phyloP scores from a whole-genome alignment of 2,113 vertebrate species.

The Mastomys coucha region DNA sequence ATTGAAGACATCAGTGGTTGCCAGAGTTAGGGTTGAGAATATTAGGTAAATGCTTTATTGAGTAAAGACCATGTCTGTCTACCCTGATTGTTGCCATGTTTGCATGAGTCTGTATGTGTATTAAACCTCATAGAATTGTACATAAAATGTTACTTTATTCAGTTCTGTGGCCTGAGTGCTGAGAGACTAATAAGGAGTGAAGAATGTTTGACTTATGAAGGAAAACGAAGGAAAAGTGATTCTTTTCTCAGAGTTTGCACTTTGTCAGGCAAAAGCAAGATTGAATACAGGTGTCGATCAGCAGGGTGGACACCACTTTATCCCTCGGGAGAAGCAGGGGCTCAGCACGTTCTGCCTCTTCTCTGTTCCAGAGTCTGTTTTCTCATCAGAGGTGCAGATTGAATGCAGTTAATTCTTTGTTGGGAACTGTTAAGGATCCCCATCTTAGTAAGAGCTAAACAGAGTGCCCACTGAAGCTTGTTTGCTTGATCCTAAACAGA shows the following conservation, averaged over 20 bases:
- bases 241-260: background rate
- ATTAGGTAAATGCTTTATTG: background rate
- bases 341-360: background rate
- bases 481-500: background rate
- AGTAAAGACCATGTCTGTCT: background rate
- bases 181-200: background rate
- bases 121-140: background rate
- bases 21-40: background rate
- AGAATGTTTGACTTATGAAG: background rate
- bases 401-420: background rate
- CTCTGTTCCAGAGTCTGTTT: background rate
- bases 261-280: background rate
- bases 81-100: background rate
- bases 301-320: background rate
- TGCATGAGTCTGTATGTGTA: background rate
- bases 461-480: background rate
- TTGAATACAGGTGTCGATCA: background rate
- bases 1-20: background rate
- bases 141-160: slow-evolving; percentile 25
- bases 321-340: background rate
- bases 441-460: background rate
- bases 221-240: background rate
- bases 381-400: background rate
- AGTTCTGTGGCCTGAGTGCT: background rate
- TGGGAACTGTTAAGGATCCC: background rate